Conservation (phyloP, 2,888 invertebrate species). For the Halictus quadricinctus region DNA sequence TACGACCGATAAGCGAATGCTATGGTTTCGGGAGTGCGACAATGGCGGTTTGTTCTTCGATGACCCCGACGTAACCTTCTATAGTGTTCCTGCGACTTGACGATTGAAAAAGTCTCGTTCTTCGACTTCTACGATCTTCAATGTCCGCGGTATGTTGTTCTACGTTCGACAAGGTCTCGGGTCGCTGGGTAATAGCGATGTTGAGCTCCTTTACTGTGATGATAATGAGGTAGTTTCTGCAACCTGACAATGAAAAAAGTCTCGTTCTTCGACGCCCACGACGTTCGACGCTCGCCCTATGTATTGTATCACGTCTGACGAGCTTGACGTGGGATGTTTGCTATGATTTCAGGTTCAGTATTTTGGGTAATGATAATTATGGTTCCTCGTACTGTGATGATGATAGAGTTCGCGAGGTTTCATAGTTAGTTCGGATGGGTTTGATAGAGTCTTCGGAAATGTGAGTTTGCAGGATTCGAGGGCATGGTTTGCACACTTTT, state of each 20-base stretch:
- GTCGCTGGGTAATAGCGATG: not conserved
- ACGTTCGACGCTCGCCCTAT: not conserved
- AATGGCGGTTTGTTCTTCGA: slow-evolving; percentile 1
- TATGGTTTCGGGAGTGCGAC: not conserved
- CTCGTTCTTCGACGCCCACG: not conserved
- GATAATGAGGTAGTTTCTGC: not conserved
- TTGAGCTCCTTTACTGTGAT: not conserved
- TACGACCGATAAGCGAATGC: not conserved
- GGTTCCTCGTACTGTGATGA: no score
- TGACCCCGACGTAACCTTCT: not conserved
- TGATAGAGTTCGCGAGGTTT: no score
- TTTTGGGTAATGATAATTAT: no score
- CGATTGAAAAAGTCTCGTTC: not conserved
- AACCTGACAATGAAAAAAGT: not conserved
- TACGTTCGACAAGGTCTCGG: not conserved
- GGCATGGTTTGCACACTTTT: not conserved
- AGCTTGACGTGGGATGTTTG: no score
- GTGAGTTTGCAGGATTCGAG: not conserved
- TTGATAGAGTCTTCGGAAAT: no score
- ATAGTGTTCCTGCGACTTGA: not conserved
- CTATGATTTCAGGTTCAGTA: not conserved
- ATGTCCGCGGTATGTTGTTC: not conserved
- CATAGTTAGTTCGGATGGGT: no score
- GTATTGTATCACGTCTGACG: no score
- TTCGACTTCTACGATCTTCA: not conserved